Percentiles rank a stretch among this genome's conserved stretches.
Evolutionary conservation across 2,888 invertebrate genomes (phyloP).

Genomic region (Zele albiditarsus): DNA sequence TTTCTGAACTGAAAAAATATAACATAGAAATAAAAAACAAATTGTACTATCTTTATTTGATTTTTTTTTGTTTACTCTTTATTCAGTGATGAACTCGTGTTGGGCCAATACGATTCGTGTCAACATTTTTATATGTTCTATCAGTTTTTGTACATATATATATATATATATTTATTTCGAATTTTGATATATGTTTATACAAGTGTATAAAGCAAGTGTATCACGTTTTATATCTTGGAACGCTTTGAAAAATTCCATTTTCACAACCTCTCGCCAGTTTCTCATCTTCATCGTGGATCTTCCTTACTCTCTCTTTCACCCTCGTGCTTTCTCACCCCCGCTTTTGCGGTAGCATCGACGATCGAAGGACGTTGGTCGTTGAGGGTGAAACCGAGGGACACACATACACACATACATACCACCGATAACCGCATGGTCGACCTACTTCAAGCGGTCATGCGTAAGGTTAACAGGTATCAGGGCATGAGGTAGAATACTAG

Average conservation of each 20-base stretch:
- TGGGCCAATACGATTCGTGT: no score
- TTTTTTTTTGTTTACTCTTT: no score
- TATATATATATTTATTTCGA: not conserved
- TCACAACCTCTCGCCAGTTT: constrained; percentile 8
- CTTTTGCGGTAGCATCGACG: constrained; percentile 3
- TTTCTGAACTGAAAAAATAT: no score
- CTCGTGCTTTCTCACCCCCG: not conserved
- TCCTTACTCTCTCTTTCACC: not conserved
- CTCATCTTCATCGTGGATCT: not conserved
- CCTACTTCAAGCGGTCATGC: constrained; percentile 57
- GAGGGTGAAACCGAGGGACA: constrained; percentile 54
- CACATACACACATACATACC: constrained; percentile 21
- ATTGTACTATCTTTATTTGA: no score
- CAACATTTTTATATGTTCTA: no score
- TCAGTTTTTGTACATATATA: no score
- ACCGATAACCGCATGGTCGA: constrained; percentile 52
- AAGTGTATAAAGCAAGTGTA: no score
- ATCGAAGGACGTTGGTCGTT: constrained; percentile 46
- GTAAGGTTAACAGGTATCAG: constrained; percentile 57
- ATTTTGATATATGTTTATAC: no score
- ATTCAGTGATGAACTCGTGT: no score
- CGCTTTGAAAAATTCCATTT: constrained; percentile 17
- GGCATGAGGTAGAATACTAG: constrained; percentile 41
- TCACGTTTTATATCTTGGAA: constrained; percentile 7
- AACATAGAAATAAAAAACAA: no score